Conservation (phyloP, 2,888 invertebrate species). For the Zhengitettix transpicula region DNA sequence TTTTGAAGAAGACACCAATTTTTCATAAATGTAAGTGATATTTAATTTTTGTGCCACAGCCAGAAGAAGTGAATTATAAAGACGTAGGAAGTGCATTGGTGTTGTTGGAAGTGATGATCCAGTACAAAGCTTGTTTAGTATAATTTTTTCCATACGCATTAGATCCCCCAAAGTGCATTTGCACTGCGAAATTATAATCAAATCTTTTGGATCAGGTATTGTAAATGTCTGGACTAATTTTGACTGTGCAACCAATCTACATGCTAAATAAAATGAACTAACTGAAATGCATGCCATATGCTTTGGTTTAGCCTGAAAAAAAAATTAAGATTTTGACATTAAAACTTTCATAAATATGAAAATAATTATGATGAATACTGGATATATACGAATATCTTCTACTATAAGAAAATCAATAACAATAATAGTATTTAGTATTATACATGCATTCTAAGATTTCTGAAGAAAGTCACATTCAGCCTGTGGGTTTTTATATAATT, state of each 20-base stretch:
- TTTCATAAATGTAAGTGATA: slow-evolving; percentile 30
- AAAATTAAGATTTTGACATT: slow-evolving; percentile 1
- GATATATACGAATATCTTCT: too few species aligned
- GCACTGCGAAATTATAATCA: slow-evolving; percentile 53
- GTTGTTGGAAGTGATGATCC: slow-evolving; percentile 41
- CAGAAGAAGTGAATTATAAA: slow-evolving; percentile 44
- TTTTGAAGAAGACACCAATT: slow-evolving; percentile 38
- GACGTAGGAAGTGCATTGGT: slow-evolving; percentile 49
- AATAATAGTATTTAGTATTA: too few species aligned
- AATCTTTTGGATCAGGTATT: slow-evolving; percentile 30
- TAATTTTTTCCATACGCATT: slow-evolving; percentile 67
- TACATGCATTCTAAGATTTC: too few species aligned
- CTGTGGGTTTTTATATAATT: too few species aligned
- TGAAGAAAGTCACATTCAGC: too few species aligned
- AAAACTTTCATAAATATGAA: not conserved
- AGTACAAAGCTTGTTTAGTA: slow-evolving; percentile 58
- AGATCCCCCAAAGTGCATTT: slow-evolving; percentile 75
- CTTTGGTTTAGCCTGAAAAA: slow-evolving; percentile 45
- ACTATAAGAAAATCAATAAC: too few species aligned
- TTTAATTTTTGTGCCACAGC: slow-evolving; percentile 36
- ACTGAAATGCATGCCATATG: slow-evolving; percentile 79
- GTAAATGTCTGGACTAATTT: slow-evolving; percentile 10
- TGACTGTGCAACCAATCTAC: slow-evolving; percentile 35
- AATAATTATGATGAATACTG: too few species aligned
- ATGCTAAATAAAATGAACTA: slow-evolving; percentile 71